Conservation (phyloP, 2,888 invertebrate genomes). For the Apodemia zela region DNA sequence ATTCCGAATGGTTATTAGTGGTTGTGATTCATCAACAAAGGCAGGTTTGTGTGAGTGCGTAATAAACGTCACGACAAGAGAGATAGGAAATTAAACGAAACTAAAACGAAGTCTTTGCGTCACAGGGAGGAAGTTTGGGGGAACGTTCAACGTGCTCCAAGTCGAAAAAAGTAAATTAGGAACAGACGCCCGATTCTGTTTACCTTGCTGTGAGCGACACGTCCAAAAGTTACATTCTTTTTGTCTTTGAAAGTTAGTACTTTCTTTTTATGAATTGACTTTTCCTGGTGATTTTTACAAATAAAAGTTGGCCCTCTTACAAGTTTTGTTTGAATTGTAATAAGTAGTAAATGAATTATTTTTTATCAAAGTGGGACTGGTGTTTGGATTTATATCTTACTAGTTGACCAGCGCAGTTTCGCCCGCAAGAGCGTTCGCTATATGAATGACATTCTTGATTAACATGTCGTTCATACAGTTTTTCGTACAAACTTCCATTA, state of each 20-base stretch:
- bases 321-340: background rate
- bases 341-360: background rate
- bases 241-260: constrained; percentile 24
- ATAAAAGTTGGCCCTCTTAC: background rate
- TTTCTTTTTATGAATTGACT: constrained; percentile 26
- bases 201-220: constrained; percentile 44
- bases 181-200: constrained; percentile 60
- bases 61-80: constrained; percentile 71
- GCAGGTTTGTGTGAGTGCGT: constrained; percentile 54
- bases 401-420: too few relatives aligned
- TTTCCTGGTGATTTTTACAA: constrained; percentile 8
- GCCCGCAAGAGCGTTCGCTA: too few relatives aligned
- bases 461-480: too few relatives aligned
- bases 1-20: constrained; percentile 72
- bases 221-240: constrained; percentile 33
- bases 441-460: too few relatives aligned
- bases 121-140: constrained; percentile 59
- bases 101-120: constrained; percentile 67
- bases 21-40: constrained; percentile 47
- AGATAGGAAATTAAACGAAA: constrained; percentile 76
- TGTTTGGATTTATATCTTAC: too few relatives aligned
- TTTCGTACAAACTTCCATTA: too few relatives aligned
- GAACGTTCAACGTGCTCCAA: constrained; percentile 38
- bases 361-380: too few relatives aligned
- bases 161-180: constrained; percentile 64